Evolutionary conservation across 2,888 invertebrate species (phyloP), one percentile per base, ranked within the genome.

Genomic region (Synanthedon tipuliformis): DNA sequence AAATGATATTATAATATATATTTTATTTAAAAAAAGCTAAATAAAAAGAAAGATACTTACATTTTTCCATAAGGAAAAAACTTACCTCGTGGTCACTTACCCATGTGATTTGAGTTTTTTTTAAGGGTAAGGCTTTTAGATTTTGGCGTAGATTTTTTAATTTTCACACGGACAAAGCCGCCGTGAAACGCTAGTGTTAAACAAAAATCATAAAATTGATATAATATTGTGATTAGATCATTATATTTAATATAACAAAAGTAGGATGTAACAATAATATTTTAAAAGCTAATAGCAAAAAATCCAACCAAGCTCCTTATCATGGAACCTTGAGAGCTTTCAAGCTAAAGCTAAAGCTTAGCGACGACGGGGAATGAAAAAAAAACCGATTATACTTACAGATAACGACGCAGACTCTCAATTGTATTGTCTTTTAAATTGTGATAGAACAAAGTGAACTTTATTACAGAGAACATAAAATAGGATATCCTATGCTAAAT

Each of bases 241-340:
- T 34, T 34, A 34, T 34, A 34, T 34, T 34, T 34, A 34, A 8
- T 34, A 10, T 34, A 34, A 34, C 41, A 51, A 15, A 53, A 13
- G 51, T 51, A 50, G 50, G 50, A 52, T 55, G 56, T 59, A 60
- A 56, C 56, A 52, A 53, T 58, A 63, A 64, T 54, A 64, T 69
- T 45, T 69, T 64, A 58, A 61, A 67, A 61, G 63, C 56, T 64
- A 64, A 69, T 61, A 70, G 68, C 66, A 65, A 75, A 73, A 71
- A 71, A 65, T 59, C 45, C 45, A 65, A 73, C 45, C 45, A 64
- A 73, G 68, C 68, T 54, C 54, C 68, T 76, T 75, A 72, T 72
- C 73, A 64, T 16, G 50, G n/a, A 54, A 59, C 64, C 66, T 66
- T 67, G 64, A 56, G 51, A 57, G 58, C 61, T 63, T 61, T 60